Base-by-base conservation (phyloP, 2,888 invertebrate species). In the Metacarcinus magister region DNA sequence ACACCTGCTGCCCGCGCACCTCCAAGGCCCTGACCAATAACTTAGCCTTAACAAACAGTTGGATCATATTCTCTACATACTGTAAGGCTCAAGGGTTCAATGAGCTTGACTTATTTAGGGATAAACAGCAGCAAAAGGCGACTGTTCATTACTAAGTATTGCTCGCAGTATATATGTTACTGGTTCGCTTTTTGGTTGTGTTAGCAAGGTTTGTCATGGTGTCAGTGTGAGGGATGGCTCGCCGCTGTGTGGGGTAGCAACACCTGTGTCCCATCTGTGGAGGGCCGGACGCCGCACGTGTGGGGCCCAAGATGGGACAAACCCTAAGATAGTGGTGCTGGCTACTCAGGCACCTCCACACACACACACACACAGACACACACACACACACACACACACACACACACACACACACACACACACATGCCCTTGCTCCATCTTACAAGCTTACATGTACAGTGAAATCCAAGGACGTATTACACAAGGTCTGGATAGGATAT, bases 291-390 rank as follows among this genome's bases (percentile, higher is more conserved):
- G 67, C 67, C 67, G 67, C 67, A 67, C 67, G 19, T 67, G 67
- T 67, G 67, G n/a, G 19, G 67, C 67, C n/a, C 67, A 23, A 23
- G 67, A 67, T 67, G 67, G 67, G n/a, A 67, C 23, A 67, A 67
- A 67, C 67, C 16, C n/a, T n/a, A 23, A 67, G 67, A 67, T 67
- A 67, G 54, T 54, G 7, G 67, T 67, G 67, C n/a, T 67, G 67
- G n/a, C 23, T 67, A n/a, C 7, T 0, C 0, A 5, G 4, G 4
- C 67, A 23, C 67, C n/a, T n/a, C 4, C 67, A 67, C 67, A 67
- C 67, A 67, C 67, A 67, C 67, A 67, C n/a, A n/a, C 67, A 67
- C 67, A 67, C 67, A 67, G n/a, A 67, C 67, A 67, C 67, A 67
- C 67, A 67, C n/a, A 67, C n/a, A 67, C 67, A 67, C 60, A 67